These are phyloP conservation scores for Auanema freiburgensis DNA, from an alignment of 2,888 invertebrate genomes.

Conservation along the genomic window DNA sequence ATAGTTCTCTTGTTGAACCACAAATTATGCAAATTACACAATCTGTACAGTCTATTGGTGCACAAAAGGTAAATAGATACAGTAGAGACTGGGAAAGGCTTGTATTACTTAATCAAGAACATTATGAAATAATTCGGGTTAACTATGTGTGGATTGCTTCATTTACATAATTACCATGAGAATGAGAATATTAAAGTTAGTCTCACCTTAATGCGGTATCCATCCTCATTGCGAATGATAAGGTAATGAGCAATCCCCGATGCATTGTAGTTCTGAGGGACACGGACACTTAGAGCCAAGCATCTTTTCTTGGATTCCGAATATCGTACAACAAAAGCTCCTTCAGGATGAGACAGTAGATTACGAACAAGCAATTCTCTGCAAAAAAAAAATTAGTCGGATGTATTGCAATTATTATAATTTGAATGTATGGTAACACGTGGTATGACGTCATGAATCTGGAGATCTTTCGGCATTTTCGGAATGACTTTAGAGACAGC, in stretches of 20 bases:
- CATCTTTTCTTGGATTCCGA: conserved; percentile 35
- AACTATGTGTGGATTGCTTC: too few species aligned
- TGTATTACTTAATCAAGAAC: not conserved
- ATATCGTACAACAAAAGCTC: conserved; percentile 43
- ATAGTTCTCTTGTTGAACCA: too few species aligned
- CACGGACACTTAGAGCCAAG: conserved; percentile 36
- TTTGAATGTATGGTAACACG: too few species aligned
- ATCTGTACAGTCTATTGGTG: not conserved
- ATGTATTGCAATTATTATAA: not conserved
- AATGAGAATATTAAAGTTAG: too few species aligned
- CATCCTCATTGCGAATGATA: conserved; percentile 39
- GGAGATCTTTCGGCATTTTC: too few species aligned
- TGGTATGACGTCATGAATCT: too few species aligned
- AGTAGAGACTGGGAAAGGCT: conserved; percentile 2
- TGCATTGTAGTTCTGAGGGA: conserved; percentile 35
- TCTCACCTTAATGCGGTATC: conserved; percentile 38
- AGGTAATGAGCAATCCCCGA: conserved; percentile 40
- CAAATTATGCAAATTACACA: too few species aligned
- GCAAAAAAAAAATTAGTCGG: conserved; percentile 5
- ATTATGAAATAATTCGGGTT: too few species aligned
- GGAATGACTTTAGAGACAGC: too few species aligned
- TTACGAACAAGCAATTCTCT: conserved; percentile 35
- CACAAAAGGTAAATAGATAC: not conserved
- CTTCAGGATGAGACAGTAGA: conserved; percentile 35
- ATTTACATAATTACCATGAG: not conserved